Conservation (phyloP, 2,888 invertebrate species). For the Theretra japonica region DNA sequence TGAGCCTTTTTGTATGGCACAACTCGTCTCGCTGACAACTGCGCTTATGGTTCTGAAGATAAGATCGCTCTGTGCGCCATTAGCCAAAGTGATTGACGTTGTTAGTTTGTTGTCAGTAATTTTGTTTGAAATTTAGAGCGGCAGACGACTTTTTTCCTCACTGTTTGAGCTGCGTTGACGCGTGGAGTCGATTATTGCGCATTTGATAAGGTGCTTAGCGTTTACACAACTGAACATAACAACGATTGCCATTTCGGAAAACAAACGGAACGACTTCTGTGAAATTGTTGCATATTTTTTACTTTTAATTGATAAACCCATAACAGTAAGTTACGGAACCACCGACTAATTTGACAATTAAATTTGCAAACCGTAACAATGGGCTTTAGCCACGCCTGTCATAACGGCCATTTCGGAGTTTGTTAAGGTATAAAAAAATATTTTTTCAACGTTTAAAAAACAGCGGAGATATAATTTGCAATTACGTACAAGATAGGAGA, state of each 20-base stretch:
- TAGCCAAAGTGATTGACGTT: slow-evolving; percentile 83
- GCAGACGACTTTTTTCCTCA: slow-evolving; percentile 55
- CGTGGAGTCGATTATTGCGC: slow-evolving; percentile 53
- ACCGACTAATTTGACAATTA: slow-evolving; percentile 33
- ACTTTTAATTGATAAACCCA: slow-evolving; percentile 30
- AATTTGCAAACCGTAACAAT: slow-evolving; percentile 33
- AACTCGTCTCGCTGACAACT: slow-evolving; percentile 75
- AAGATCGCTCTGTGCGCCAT: slow-evolving; percentile 77
- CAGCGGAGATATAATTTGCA: slow-evolving; percentile 8
- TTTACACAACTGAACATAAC: slow-evolving; percentile 13
- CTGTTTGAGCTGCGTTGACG: slow-evolving; percentile 63
- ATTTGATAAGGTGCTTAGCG: slow-evolving; percentile 21
- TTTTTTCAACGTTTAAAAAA: slow-evolving; percentile 3
- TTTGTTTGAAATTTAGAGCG: slow-evolving; percentile 81
- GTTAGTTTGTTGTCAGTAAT: slow-evolving; percentile 81
- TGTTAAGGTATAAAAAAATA: slow-evolving; percentile 2
- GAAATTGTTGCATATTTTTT: slow-evolving; percentile 27
- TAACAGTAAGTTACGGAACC: slow-evolving; percentile 30
- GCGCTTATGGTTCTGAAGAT: slow-evolving; percentile 73
- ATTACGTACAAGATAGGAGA: slow-evolving; percentile 9
- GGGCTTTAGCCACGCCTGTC: slow-evolving; percentile 28
- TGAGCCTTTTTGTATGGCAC: slow-evolving; percentile 61
- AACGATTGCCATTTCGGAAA: slow-evolving; percentile 11
- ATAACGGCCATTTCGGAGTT: slow-evolving; percentile 23
- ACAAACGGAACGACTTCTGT: slow-evolving; percentile 27